Conservation (phyloP, 1,140 invertebrate genomes). For the Leptinotarsa defecta region DNA sequence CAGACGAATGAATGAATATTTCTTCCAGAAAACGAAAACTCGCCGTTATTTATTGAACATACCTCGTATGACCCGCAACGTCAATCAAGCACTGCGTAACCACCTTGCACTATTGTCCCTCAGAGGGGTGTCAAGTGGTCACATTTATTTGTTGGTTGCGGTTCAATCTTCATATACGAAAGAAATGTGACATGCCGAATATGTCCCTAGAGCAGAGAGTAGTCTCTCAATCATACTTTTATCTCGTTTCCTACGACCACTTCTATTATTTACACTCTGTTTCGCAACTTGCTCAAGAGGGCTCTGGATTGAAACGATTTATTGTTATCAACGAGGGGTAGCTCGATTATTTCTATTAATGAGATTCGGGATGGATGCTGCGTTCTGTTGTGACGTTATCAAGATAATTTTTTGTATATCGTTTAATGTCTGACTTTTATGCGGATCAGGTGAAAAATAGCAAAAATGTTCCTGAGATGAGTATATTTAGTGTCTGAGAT, state of each 20-base stretch:
- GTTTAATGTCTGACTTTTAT: too few relatives aligned
- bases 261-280: conserved; percentile 30
- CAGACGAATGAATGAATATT: too few relatives aligned
- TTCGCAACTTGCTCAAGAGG: conserved; percentile 28
- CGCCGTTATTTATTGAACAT: too few relatives aligned
- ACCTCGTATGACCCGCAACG: too few relatives aligned
- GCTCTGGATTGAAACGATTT: conserved; percentile 27
- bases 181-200: conserved; percentile 52
- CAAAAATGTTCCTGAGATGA: too few relatives aligned
- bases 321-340: conserved; percentile 25
- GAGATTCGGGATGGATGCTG: conserved; percentile 19
- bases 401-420: too few relatives aligned
- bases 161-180: conserved; percentile 49
- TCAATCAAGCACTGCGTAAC: not conserved
- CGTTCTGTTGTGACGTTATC: not conserved
- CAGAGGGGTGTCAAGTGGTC: conserved; percentile 50
- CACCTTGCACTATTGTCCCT: conserved; percentile 39
- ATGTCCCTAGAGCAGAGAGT: conserved; percentile 49
- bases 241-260: conserved; percentile 38
- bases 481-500: too few relatives aligned
- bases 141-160: conserved; percentile 53
- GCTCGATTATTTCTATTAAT: conserved; percentile 24
- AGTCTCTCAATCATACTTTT: conserved; percentile 52
- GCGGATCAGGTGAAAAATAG: too few relatives aligned
- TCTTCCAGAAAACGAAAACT: too few relatives aligned